Evolutionary conservation across 1,140 invertebrate genomes (phyloP).

Genomic region (Anoplolepis gracilipes): DNA sequence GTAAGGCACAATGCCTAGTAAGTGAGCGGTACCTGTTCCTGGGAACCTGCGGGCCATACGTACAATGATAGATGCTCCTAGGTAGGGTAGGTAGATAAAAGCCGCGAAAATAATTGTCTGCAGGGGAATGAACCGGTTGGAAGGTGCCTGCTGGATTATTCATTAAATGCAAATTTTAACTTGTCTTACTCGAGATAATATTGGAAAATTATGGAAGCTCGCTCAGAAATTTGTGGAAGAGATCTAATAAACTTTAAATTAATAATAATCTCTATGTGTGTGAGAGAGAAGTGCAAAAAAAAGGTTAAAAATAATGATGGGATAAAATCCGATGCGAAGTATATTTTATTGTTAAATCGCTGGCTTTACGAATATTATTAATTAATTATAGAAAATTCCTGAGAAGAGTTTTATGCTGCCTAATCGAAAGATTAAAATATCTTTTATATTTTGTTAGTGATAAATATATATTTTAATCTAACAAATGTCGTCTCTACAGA

Average conservation of each 20-base stretch:
- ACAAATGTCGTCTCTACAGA: background rate
- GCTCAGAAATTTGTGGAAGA: slow-evolving; percentile 11
- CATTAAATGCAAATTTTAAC: slow-evolving; percentile 39
- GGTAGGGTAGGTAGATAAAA: slow-evolving; percentile 4
- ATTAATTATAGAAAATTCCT: slow-evolving; percentile 1
- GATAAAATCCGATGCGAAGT: background rate
- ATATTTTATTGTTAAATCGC: background rate
- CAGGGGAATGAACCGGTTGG: slow-evolving; percentile 8
- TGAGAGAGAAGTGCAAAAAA: background rate
- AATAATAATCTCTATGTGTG: background rate
- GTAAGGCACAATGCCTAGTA: slow-evolving; percentile 17
- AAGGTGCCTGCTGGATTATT: slow-evolving; percentile 27
- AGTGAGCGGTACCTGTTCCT: slow-evolving; percentile 41
- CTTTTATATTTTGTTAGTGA: too few species aligned
- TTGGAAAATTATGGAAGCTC: slow-evolving; percentile 18
- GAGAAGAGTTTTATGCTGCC: background rate
- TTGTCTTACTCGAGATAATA: slow-evolving; percentile 12
- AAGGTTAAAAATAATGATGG: background rate
- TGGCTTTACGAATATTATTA: background rate
- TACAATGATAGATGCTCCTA: slow-evolving; percentile 46
- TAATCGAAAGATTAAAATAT: too few species aligned
- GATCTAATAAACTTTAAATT: slow-evolving; percentile 13
- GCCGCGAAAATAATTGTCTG: slow-evolving; percentile 27
- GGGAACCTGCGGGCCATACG: slow-evolving; percentile 13
- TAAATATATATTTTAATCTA: background rate